These are phyloP conservation scores for Odontomachus brunneus DNA, from an alignment of 1,140 invertebrate species.

Conservation along the genomic window DNA sequence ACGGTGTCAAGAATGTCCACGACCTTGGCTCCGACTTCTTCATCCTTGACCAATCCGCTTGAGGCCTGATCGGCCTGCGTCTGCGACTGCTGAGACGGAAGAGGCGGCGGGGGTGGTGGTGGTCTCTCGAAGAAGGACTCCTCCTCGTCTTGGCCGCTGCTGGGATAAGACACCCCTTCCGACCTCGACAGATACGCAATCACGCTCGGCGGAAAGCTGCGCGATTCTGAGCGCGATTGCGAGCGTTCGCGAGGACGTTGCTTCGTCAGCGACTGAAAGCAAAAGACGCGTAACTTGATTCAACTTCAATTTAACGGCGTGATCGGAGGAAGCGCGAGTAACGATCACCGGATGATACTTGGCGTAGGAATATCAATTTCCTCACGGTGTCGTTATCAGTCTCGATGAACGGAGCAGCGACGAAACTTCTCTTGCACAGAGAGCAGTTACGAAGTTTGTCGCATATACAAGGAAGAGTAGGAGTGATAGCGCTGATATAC, in stretches of 20 bases:
- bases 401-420: too few relatives aligned
- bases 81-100: constrained; percentile 68
- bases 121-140: constrained; percentile 82
- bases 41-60: constrained; percentile 64
- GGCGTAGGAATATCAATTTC: neutral
- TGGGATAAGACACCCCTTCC: constrained; percentile 51
- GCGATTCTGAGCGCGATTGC: constrained; percentile 77
- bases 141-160: constrained; percentile 77
- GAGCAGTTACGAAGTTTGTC: too few relatives aligned
- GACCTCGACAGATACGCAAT: constrained; percentile 64
- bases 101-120: constrained; percentile 66
- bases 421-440: too few relatives aligned
- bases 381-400: too few relatives aligned
- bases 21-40: constrained; percentile 65
- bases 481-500: too few relatives aligned
- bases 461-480: too few relatives aligned
- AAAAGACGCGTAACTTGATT: neutral
- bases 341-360: neutral
- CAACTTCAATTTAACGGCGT: neutral
- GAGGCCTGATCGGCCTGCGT: constrained; percentile 73
- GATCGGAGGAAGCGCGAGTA: neutral
- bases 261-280: constrained; percentile 78
- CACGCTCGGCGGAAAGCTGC: constrained; percentile 83
- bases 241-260: constrained; percentile 79
- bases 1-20: constrained; percentile 62